These are phyloP conservation scores for Yponomeuta evonymella DNA, from an alignment of 2,888 invertebrate species.

Conservation along the genomic window DNA sequence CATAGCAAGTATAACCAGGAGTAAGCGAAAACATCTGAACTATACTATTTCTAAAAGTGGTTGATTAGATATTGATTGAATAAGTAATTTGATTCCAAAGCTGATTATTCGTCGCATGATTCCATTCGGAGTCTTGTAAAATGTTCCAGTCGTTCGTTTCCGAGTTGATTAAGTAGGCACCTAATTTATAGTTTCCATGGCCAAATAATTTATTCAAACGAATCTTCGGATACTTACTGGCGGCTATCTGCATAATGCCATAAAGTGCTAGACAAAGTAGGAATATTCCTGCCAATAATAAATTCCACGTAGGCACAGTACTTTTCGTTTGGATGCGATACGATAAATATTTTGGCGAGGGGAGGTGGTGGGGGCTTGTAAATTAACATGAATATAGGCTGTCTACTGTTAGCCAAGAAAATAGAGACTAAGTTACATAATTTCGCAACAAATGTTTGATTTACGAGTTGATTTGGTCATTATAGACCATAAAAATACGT, in stretches of 20 bases:
- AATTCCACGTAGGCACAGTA: conserved; percentile 42
- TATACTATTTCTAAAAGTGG: too few relatives aligned
- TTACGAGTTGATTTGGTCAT: background rate
- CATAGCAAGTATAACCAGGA: too few relatives aligned
- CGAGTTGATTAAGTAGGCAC: background rate
- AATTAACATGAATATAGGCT: conserved; percentile 40
- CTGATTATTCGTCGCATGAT: background rate
- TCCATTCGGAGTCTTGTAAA: background rate
- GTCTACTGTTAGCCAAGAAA: conserved; percentile 31
- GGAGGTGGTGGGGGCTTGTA: conserved; percentile 36
- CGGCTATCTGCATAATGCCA: conserved; percentile 44
- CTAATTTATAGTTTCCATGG: background rate
- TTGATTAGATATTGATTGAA: too few relatives aligned
- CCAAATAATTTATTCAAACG: background rate
- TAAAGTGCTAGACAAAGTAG: conserved; percentile 63
- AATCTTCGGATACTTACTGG: background rate
- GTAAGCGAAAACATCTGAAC: too few relatives aligned
- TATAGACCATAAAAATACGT: background rate
- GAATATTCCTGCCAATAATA: conserved; percentile 37
- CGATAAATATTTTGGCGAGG: conserved; percentile 57
- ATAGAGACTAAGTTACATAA: background rate
- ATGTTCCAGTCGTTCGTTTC: background rate
- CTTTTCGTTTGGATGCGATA: conserved; percentile 47
- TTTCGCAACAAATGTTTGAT: background rate
- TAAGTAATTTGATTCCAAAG: too few relatives aligned